These are phyloP conservation scores for Ochlodes sylvanus DNA, from an alignment of 2,888 invertebrate species.

Conservation along the genomic window DNA sequence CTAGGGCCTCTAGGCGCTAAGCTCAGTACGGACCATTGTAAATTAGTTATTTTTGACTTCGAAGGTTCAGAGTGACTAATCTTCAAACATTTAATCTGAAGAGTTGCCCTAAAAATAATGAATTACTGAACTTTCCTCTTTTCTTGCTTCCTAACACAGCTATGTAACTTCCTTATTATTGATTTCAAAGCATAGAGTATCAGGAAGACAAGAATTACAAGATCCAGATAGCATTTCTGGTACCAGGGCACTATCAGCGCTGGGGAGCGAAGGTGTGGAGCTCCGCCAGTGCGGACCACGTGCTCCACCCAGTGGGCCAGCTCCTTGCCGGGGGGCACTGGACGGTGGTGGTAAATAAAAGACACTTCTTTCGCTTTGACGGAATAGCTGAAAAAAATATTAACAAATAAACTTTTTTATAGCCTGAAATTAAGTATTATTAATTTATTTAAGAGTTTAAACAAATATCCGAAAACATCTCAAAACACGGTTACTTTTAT, in stretches of 20 bases:
- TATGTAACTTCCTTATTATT: neutral
- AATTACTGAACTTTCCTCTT: neutral
- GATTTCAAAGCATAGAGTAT: neutral
- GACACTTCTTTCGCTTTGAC: conserved; percentile 35
- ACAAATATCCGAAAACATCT: no score
- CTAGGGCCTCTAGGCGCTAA: no score
- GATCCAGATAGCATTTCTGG: conserved; percentile 44
- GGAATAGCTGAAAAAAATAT: conserved; percentile 10
- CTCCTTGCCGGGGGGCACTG: conserved; percentile 43
- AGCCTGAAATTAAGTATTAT: no score
- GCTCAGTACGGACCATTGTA: no score
- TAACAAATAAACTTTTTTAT: no score
- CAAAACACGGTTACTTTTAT: no score
- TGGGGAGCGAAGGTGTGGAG: conserved; percentile 41
- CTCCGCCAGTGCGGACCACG: conserved; percentile 45
- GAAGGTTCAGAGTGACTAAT: no score
- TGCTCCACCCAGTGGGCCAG: conserved; percentile 48
- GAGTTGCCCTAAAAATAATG: no score
- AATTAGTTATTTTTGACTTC: no score
- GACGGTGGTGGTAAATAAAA: conserved; percentile 45
- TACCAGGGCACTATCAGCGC: conserved; percentile 40
- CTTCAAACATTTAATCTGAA: no score
- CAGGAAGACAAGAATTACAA: neutral
- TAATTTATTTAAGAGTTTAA: no score
- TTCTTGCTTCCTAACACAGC: neutral